Base-by-base conservation (phyloP, 2,888 invertebrate species). In the Cheilosia variabilis region DNA sequence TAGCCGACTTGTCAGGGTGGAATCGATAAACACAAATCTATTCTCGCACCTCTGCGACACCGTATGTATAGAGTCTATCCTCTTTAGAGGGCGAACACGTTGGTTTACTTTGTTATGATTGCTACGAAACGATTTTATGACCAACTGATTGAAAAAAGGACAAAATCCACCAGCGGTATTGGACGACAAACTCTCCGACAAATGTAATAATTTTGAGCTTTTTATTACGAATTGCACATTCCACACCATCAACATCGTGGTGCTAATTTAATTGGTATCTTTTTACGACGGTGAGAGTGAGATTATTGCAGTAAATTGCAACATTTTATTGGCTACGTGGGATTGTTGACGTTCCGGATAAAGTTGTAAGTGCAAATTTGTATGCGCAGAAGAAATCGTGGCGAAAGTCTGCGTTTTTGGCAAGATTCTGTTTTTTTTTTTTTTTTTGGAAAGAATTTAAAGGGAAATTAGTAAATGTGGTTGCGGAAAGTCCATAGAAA, bases 171-270 rank as follows among this genome's bases (percentile, higher is more conserved):
- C 4, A n/a, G 37, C 10, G 22, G 4, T 9, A 15, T 22, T 9
- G 52, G 15, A 24, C 62, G 45, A 43, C 65, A 58, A 45, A 45
- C 58, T 53, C 43, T n/a, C 17, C 34, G 19, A 22, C 37, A 4
- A 27, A 55, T 31, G 55, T 31, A 62, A 80, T 80, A 80, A 73
- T 68, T 80, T 80, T 62, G 53, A 55, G 55, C 41, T 52, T 80
- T 80, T 80, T 80, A 80, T 80, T 80, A 80, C 80, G 57, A 80
- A 80, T 62, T 68, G 45, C 62, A 72, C 50, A 73, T 80, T 80
- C 73, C 68, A 80, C 80, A 80, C 80, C 80, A 80, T 57, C 55
- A 50, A 19, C 22, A 17, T 62, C 41, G 43, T n/a, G 68, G 52
- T 19, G 73, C 55, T 68, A 45, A 52, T 68, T 69, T 62, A 73